phyloP scores from a whole-genome alignment of 2,888 invertebrate species.

The Trachelus iudaicus region DNA sequence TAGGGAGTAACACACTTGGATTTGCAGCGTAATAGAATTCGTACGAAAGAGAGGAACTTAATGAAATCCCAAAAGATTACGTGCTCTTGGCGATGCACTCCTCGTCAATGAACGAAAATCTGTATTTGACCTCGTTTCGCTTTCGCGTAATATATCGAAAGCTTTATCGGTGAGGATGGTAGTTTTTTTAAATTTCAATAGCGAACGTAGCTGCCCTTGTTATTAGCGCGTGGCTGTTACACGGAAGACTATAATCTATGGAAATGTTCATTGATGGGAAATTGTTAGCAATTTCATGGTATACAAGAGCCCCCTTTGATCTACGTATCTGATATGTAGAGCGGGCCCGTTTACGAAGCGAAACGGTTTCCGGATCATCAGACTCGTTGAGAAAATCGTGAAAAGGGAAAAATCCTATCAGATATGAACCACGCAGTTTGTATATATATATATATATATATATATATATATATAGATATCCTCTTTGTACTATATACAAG shows the following conservation, averaged over 20 bases:
- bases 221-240: not conserved
- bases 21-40: not conserved
- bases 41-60: not conserved
- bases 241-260: not conserved
- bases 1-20: too few species aligned
- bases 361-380: not conserved
- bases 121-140: not conserved
- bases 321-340: not conserved
- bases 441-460: not conserved
- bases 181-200: not conserved
- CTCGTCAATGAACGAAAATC: not conserved
- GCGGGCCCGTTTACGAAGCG: not conserved
- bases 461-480: not conserved
- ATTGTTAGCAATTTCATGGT: conserved; percentile 1
- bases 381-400: not conserved
- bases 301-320: not conserved
- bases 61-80: not conserved
- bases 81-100: not conserved
- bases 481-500: too few species aligned
- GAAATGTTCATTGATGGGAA: conserved; percentile 1
- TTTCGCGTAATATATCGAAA: not conserved
- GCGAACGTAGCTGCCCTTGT: not conserved
- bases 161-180: not conserved
- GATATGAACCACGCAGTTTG: not conserved
- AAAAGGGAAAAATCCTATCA: not conserved